phyloP scores from a whole-genome alignment of 1,140 invertebrate species.

The Sycophila sp. region DNA sequence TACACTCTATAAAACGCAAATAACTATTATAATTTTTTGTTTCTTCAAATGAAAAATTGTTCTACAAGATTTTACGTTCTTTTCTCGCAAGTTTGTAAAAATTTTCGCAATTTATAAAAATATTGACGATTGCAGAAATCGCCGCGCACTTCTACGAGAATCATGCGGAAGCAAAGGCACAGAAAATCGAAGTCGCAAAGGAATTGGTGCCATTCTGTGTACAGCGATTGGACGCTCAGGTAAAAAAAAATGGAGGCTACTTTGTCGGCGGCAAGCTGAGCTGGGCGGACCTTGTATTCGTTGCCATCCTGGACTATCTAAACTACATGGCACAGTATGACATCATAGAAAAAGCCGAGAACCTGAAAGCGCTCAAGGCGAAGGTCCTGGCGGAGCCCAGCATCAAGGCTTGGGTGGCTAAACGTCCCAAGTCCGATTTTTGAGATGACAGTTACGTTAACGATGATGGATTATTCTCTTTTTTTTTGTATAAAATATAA shows the following conservation, averaged over 20 bases:
- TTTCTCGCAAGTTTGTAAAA: too few relatives aligned
- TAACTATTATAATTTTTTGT: too few relatives aligned
- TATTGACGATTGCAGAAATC: conserved; percentile 54
- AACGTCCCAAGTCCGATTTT: conserved; percentile 67
- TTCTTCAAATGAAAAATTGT: too few relatives aligned
- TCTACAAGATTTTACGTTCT: too few relatives aligned
- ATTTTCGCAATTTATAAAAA: too few relatives aligned
- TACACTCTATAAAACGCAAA: too few relatives aligned
- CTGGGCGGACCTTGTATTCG: conserved; percentile 75
- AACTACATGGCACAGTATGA: conserved; percentile 68
- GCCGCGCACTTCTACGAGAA: conserved; percentile 51
- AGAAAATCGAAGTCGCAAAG: conserved; percentile 45
- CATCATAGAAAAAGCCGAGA: conserved; percentile 69
- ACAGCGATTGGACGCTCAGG: conserved; percentile 60
- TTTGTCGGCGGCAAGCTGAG: conserved; percentile 64
- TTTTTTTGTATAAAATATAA: conserved; percentile 35
- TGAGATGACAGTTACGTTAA: too few relatives aligned
- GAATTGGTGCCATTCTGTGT: conserved; percentile 52
- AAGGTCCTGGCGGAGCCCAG: conserved; percentile 68
- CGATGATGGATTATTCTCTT: too few relatives aligned
- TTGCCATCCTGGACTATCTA: conserved; percentile 71
- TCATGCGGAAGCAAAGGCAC: conserved; percentile 44
- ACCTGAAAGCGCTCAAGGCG: conserved; percentile 67
- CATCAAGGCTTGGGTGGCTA: conserved; percentile 74
- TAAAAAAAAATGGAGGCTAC: conserved; percentile 61